A percentile compares a stretch with the other conserved stretches of the same genome.
Conservation (phyloP, 2,888 invertebrate species). For the Stenchaetothrips biformis region DNA sequence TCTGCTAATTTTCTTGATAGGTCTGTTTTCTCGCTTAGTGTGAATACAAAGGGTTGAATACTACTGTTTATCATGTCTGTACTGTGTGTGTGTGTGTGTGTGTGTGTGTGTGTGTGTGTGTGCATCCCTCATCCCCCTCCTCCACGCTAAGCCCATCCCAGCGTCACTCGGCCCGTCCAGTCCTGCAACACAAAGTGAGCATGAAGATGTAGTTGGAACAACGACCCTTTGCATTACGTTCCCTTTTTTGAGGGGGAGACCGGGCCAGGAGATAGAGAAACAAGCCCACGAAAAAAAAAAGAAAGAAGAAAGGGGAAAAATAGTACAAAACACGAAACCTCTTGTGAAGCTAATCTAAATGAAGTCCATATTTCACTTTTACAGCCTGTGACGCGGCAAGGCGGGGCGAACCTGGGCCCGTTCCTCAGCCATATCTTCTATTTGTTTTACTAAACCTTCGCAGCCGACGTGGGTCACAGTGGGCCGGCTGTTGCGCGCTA, state of each 20-base stretch:
- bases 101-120: too few relatives aligned
- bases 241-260: not conserved
- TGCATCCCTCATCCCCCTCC: too few relatives aligned
- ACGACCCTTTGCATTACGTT: too few relatives aligned
- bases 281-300: not conserved
- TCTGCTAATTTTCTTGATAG: too few relatives aligned
- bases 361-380: slow-evolving; percentile 22
- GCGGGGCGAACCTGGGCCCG: not conserved
- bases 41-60: too few relatives aligned
- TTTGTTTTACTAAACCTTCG: slow-evolving; percentile 9
- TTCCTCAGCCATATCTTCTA: slow-evolving; percentile 6
- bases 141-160: too few relatives aligned
- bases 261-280: not conserved
- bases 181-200: too few relatives aligned
- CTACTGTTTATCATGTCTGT: too few relatives aligned
- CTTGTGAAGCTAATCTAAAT: slow-evolving; percentile 23
- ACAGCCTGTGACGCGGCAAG: not conserved
- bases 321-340: not conserved
- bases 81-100: too few relatives aligned
- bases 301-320: not conserved
- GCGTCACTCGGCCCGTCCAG: too few relatives aligned
- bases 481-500: not conserved
- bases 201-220: too few relatives aligned
- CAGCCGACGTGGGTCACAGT: not conserved
- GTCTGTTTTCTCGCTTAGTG: too few relatives aligned